phyloP scores from a whole-genome alignment of 2,797 vertebrate genomes.

The Emys orbicularis region DNA sequence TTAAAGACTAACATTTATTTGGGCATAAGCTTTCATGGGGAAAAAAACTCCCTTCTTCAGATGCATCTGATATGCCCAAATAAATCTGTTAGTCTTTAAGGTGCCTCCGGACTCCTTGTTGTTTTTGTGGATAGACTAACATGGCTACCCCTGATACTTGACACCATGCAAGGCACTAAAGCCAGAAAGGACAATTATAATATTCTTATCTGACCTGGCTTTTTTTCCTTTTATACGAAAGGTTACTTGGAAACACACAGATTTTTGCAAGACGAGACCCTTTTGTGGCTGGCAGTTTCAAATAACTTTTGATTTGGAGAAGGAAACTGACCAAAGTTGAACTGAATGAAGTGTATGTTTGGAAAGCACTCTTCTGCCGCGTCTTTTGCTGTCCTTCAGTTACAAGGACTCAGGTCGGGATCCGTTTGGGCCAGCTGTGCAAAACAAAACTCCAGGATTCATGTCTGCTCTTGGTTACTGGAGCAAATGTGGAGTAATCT shows the following conservation, averaged over 20 bases:
- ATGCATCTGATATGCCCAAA: no score
- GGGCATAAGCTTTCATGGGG: no score
- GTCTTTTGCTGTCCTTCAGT: neutral
- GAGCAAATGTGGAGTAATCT: neutral
- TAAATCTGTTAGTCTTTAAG: no score
- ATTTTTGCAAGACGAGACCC: neutral
- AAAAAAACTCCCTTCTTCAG: no score
- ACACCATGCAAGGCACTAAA: neutral
- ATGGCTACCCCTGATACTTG: no score
- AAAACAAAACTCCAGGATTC: neutral
- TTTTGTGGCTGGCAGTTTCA: neutral
- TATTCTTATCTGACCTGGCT: rapidly evolving
- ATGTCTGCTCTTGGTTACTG: neutral
- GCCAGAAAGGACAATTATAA: neutral
- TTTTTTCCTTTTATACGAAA: rapidly evolving
- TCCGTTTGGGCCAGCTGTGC: neutral
- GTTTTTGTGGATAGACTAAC: no score
- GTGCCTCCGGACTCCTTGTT: no score
- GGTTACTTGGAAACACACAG: neutral
- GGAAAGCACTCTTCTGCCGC: neutral
- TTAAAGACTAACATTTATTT: no score
- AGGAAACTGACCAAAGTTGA: neutral
- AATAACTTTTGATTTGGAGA: neutral
- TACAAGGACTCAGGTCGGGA: neutral
- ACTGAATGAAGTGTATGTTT: neutral